Conservation (phyloP, 2,797 vertebrate genomes). For the Melanotaenia nigrans region DNA sequence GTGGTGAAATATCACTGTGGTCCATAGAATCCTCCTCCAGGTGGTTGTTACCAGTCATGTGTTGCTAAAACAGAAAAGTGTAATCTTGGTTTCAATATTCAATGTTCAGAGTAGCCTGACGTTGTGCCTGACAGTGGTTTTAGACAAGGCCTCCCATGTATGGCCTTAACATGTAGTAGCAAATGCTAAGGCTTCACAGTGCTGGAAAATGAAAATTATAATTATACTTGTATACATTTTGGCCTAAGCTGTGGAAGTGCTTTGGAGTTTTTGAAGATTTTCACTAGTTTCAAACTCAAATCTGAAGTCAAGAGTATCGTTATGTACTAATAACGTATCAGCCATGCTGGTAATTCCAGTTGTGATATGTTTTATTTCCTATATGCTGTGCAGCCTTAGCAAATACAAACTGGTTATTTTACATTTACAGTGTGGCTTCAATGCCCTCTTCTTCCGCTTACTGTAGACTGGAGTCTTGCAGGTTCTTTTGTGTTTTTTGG, state of each 20-base stretch:
- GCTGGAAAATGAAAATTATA: not conserved
- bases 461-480: conserved; percentile 69
- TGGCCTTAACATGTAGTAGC: conserved; percentile 74
- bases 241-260: not conserved
- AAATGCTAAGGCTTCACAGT: conserved; percentile 67
- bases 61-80: conserved; percentile 67
- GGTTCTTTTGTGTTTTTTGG: conserved; percentile 46
- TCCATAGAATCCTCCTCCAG: conserved; percentile 37
- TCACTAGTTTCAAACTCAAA: not conserved
- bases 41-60: conserved; percentile 47
- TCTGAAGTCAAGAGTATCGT: conserved; percentile 18
- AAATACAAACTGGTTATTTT: conserved; percentile 70
- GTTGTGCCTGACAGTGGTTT: conserved; percentile 71
- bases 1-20: conserved; percentile 17
- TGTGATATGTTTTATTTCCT: conserved; percentile 19
- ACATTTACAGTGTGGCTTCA: conserved; percentile 79
- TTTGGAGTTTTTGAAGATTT: conserved; percentile 14
- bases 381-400: conserved; percentile 69
- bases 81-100: conserved; percentile 74
- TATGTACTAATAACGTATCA: not conserved
- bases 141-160: conserved; percentile 74
- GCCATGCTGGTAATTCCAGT: conserved; percentile 12
- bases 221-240: not conserved
- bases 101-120: conserved; percentile 75
- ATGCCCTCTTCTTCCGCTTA: conserved; percentile 73